Conservation (phyloP, 2,113 vertebrate species). For the Callipepla squamata region DNA sequence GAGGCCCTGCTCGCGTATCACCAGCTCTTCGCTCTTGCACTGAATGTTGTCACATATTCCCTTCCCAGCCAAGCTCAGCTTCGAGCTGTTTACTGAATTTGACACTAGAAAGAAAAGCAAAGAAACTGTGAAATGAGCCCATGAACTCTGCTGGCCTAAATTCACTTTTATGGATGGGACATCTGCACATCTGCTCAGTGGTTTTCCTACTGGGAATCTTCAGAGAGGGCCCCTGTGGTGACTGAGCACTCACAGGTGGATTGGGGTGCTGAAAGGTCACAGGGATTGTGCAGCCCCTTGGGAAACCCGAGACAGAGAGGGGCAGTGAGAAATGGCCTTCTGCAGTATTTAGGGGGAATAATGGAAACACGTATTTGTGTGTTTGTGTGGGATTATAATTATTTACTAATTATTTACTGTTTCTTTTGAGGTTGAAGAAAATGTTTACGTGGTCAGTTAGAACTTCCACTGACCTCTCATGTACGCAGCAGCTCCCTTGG, state of each 20-base stretch:
- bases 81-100: slow-evolving; percentile 54
- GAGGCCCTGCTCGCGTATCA: slow-evolving; percentile 65
- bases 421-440: neutral
- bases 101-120: slow-evolving; percentile 62
- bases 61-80: slow-evolving; percentile 69
- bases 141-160: neutral
- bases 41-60: slow-evolving; percentile 37
- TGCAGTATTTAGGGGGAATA: neutral
- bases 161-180: neutral
- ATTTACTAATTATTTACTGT: neutral
- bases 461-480: slow-evolving; percentile 76
- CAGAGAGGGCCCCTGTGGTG: neutral
- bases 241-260: neutral
- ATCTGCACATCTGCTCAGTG: neutral
- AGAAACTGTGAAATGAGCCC: neutral
- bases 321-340: neutral
- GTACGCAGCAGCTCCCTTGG: slow-evolving; percentile 66
- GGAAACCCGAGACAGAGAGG: neutral
- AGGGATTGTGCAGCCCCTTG: neutral
- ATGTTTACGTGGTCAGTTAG: neutral
- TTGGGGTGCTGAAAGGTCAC: neutral
- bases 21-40: slow-evolving; percentile 54
- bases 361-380: neutral
- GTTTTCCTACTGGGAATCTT: neutral
- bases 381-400: neutral